Conservation (phyloP, 1,140 invertebrate genomes). For the Sarcophaga bullata region DNA sequence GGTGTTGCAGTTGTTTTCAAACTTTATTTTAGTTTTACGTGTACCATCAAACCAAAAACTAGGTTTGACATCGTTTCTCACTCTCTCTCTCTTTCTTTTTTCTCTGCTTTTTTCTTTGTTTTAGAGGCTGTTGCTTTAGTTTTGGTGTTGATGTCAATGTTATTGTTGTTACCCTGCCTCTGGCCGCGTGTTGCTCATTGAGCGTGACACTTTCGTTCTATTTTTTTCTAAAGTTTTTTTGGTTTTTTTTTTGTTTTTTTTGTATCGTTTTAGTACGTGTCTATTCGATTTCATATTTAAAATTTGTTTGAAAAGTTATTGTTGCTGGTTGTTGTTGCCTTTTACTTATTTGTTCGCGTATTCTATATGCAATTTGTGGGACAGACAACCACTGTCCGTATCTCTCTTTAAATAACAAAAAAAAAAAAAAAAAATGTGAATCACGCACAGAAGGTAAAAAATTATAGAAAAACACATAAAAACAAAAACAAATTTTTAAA, state of each 20-base stretch:
- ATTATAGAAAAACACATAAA: no score
- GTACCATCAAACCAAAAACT: slow-evolving; percentile 13
- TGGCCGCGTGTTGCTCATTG: slow-evolving; percentile 31
- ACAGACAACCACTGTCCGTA: slow-evolving; percentile 28
- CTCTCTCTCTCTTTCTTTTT: no score
- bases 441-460: no score
- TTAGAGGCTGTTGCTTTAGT: slow-evolving; percentile 2
- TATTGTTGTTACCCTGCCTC: slow-evolving; percentile 33
- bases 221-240: no score
- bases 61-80: background rate
- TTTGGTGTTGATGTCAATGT: background rate
- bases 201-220: slow-evolving; percentile 35
- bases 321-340: slow-evolving; percentile 19
- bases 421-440: no score
- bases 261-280: slow-evolving; percentile 12
- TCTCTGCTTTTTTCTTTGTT: background rate
- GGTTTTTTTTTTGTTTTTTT: no score
- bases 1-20: background rate
- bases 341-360: background rate
- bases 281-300: slow-evolving; percentile 4
- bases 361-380: slow-evolving; percentile 8
- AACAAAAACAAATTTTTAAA: no score
- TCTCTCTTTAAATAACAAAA: slow-evolving; percentile 1
- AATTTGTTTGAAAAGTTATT: background rate
- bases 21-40: no score